A percentile compares a stretch with the other conserved stretches of the same genome.
Conservation (phyloP, 2,113 vertebrate genomes). For the Gambusia affinis region DNA sequence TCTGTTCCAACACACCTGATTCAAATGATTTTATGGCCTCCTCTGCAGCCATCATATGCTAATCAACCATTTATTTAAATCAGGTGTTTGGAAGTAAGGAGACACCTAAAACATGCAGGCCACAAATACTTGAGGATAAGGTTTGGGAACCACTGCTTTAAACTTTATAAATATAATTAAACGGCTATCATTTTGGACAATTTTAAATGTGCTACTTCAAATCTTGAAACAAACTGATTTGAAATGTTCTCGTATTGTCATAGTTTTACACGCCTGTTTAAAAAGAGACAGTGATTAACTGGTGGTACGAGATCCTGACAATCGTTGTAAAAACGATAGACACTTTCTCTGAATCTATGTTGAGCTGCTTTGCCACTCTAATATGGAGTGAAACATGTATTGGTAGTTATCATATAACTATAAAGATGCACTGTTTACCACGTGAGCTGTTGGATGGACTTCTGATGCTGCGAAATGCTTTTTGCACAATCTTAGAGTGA, state of each 20-base stretch:
- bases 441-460: slow-evolving; percentile 57
- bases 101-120: too few species aligned
- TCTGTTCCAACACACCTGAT: too few species aligned
- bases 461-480: slow-evolving; percentile 47
- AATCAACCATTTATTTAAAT: too few species aligned
- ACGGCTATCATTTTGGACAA: slow-evolving; percentile 30
- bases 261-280: slow-evolving; percentile 26
- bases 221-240: slow-evolving; percentile 16
- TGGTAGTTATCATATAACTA: slow-evolving; percentile 79
- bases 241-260: slow-evolving; percentile 28
- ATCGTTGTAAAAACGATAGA: slow-evolving; percentile 33
- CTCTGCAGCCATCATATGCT: too few species aligned
- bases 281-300: slow-evolving; percentile 28
- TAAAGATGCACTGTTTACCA: slow-evolving; percentile 61
- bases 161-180: slow-evolving; percentile 4
- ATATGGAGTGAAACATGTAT: slow-evolving; percentile 52
- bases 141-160: too few species aligned
- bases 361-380: slow-evolving; percentile 49
- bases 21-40: too few species aligned
- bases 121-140: too few species aligned
- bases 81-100: too few species aligned
- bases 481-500: slow-evolving; percentile 59
- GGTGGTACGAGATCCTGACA: slow-evolving; percentile 25
- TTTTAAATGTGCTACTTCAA: slow-evolving; percentile 27
- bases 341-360: slow-evolving; percentile 22